Conservation (phyloP, 2,113 vertebrate genomes). For the Crotalus viridis region DNA sequence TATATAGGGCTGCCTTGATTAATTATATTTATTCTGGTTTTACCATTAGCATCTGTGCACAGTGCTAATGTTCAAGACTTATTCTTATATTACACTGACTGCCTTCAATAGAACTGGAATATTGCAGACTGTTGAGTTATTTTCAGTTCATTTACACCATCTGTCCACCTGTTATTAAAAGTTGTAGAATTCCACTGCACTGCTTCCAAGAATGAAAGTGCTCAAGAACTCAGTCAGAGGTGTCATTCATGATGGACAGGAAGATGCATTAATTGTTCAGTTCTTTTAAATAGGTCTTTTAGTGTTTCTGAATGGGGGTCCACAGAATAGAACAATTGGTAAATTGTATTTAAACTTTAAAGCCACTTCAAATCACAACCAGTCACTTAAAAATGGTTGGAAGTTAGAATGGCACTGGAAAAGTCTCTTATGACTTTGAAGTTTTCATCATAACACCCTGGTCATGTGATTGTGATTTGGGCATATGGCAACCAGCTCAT, state of each 20-base stretch:
- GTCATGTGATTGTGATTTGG: no score
- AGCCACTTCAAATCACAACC: not conserved
- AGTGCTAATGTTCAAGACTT: constrained; percentile 31
- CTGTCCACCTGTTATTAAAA: not conserved
- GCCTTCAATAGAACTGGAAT: constrained; percentile 33
- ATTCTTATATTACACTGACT: constrained; percentile 14
- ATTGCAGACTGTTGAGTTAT: constrained; percentile 38
- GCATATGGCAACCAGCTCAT: no score
- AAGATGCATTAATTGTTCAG: not conserved
- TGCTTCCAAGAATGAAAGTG: not conserved
- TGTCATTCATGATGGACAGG: not conserved
- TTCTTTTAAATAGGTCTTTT: not conserved
- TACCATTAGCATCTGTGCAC: constrained; percentile 42
- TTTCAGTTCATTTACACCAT: not conserved
- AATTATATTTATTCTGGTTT: constrained; percentile 33
- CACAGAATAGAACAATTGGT: not conserved
- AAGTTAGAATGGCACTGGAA: no score
- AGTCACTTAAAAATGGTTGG: no score
- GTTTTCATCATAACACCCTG: no score
- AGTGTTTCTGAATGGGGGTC: not conserved
- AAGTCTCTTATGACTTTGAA: no score
- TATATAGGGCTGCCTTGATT: constrained; percentile 4
- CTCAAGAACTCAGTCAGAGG: not conserved
- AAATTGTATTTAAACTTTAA: not conserved
- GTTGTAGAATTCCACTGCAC: not conserved